Base-by-base conservation (phyloP, 2,797 vertebrate genomes). In the Thalassophryne amazonica region DNA sequence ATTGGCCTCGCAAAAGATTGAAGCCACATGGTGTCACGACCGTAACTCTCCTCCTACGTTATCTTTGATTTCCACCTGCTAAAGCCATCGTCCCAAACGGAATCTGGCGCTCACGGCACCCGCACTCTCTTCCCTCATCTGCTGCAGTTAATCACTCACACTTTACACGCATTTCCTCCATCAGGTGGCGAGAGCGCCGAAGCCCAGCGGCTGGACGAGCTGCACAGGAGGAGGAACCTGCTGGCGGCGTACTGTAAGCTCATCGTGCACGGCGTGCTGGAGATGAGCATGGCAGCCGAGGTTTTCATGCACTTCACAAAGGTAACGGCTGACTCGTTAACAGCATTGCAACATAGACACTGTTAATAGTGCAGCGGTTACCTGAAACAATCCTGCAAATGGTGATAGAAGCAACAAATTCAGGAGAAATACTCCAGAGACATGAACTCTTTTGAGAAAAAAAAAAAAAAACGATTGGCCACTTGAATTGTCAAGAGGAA, bases 201-300 rank as follows among this genome's bases (percentile, higher is more conserved):
- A 22, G 81, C 55, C 43, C 81, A 74, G 67, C 88, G 66, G 64
- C 69, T 92, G 60, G 89, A 92, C 18, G 84, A 89, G 46, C 84
- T 95, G 53, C 91, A 93, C 81, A 87, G 57, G 19, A 91, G 90
- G 2, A 88, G 94, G 55, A 90, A 81, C 42, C 84, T 93, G 61
- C 91, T 97, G 6, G 93, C 93, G 8, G 93, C 91, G 4, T 96
- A 89, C 82, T 94, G 94, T 86, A 96, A 94, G 41, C 88, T 97
- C 38, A 88, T 96, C 7, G 83, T 92, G 3, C 88, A 89, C 21
- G 83, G 93, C 1, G 91, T 91, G 59, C 84, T 96, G 57, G 94
- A 95, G 87, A 93, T 92, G 89, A 86, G 88, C 72, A 78, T 86
- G 61, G 93, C 92, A 0, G 81, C 93, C 1, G 92, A 94, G 66